Conservation (phyloP, 2,797 vertebrate genomes). For the Arrhamphus sclerolepis region DNA sequence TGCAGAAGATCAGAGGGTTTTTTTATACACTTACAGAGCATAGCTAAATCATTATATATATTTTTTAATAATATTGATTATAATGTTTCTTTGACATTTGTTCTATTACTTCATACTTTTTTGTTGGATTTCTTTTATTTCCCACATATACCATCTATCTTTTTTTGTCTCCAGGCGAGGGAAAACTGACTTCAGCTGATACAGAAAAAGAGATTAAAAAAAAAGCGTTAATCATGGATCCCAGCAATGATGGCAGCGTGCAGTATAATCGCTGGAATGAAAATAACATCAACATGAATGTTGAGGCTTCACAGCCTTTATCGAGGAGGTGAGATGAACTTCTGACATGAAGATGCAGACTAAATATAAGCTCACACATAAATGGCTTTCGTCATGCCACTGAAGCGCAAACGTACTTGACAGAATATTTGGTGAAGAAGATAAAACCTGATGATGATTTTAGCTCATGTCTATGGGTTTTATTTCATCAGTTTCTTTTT, state of each 20-base stretch:
- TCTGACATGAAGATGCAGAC: conserved; percentile 3
- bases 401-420: background rate
- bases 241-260: conserved; percentile 31
- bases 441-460: too few species aligned
- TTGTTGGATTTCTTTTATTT: background rate
- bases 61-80: too few species aligned
- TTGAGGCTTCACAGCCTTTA: conserved; percentile 56
- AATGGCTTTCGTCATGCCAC: background rate
- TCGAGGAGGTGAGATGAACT: conserved; percentile 70
- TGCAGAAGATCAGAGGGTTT: too few species aligned
- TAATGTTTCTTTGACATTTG: too few species aligned
- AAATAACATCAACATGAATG: conserved; percentile 79
- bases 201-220: background rate
- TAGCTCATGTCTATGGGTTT: too few species aligned
- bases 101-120: background rate
- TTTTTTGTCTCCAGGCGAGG: background rate
- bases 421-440: too few species aligned
- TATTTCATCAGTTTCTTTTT: too few species aligned
- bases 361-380: background rate
- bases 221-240: conserved; percentile 44
- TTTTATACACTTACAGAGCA: too few species aligned
- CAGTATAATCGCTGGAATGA: conserved; percentile 85
- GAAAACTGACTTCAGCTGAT: conserved; percentile 7
- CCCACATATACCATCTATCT: background rate
- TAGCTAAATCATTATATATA: too few species aligned